Evolutionary conservation across 2,888 invertebrate genomes (phyloP), one percentile per base, ranked within the genome.

Genomic region (Lumbricus terrestris): DNA sequence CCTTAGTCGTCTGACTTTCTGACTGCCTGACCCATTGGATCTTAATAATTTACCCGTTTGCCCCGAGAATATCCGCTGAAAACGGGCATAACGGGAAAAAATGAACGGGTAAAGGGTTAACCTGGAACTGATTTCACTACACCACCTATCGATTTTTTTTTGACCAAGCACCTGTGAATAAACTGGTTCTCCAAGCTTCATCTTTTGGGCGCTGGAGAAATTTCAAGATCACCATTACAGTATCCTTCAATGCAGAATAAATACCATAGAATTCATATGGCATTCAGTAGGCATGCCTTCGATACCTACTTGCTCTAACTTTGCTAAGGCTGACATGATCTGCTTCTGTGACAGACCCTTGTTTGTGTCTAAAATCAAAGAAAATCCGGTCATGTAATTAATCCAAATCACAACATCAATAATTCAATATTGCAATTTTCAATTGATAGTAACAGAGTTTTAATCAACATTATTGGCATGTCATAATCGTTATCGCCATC

Each of bases 261-360:
- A 69, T 8, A 29, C n/a, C 0, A n/a, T 13, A n/a, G 69, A 29
- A 69, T 69, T n/a, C n/a, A 69, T 13, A 29, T 54, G 54, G 54
- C n/a, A 54, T 18, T 29, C 5, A 54, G 54, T 3, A 5, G 13
- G 1, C 54, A 6, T 29, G 29, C 29, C 23, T 29, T 23, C 6
- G 23, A 33, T 82, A 20, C 90, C 90, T 91, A 94, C 94, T 93
- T 93, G 93, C 90, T 94, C 93, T n/a, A 94, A 91, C 89, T 93
- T 93, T 33, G 92, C 88, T n/a, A 94, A 91, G 29, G 92, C 90
- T 82, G 89, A 85, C 69, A 94, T 89, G 40, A 95, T 90, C 89
- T 94, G 93, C 91, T 92, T 93, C 91, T 93, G 94, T 90, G 93
- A 93, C 94, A 94, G 94, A 90, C 94, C 94, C 90, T 93, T 93